Percentiles rank a stretch among this genome's conserved stretches.
These are phyloP conservation scores for Spatulosminthurus flaviceps DNA, from an alignment of 2,888 invertebrate species.

Conservation along the genomic window DNA sequence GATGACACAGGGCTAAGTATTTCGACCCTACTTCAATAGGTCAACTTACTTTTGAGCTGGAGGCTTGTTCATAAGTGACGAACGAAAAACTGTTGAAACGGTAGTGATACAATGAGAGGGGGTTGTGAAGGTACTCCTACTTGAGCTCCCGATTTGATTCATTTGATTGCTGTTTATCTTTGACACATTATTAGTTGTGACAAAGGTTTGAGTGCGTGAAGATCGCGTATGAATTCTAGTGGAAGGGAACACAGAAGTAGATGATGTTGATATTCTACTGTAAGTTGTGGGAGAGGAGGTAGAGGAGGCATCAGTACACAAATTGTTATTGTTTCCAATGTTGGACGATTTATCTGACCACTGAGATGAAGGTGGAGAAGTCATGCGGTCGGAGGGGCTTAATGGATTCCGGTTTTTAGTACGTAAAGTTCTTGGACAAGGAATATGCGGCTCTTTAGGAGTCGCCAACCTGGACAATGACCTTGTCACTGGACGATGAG, in stretches of 20 bases:
- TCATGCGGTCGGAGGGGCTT: conserved; percentile 50
- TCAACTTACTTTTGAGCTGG: conserved; percentile 58
- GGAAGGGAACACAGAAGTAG: conserved; percentile 39
- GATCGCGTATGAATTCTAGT: conserved; percentile 50
- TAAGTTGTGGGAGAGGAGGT: conserved; percentile 19
- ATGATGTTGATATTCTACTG: conserved; percentile 40
- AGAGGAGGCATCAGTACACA: conserved; percentile 15
- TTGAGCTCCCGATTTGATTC: conserved; percentile 36
- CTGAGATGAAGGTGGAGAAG: conserved; percentile 43
- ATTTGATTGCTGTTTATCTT: conserved; percentile 47
- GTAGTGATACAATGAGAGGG: conserved; percentile 54
- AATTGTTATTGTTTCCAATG: conserved; percentile 28
- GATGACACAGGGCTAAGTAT: background rate
- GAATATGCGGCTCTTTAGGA: conserved; percentile 59
- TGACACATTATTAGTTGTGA: conserved; percentile 34
- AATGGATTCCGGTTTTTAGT: conserved; percentile 56
- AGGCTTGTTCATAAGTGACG: conserved; percentile 60
- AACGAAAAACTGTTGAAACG: conserved; percentile 59
- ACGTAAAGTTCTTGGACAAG: conserved; percentile 60
- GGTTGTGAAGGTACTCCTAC: conserved; percentile 32
- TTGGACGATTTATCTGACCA: conserved; percentile 38
- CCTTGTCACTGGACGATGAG: conserved; percentile 63
- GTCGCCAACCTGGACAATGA: conserved; percentile 61
- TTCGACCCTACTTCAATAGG: background rate
- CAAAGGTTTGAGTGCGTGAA: conserved; percentile 46